These are phyloP conservation scores for Aphidius colemani DNA, from an alignment of 2,888 invertebrate genomes.

Conservation along the genomic window DNA sequence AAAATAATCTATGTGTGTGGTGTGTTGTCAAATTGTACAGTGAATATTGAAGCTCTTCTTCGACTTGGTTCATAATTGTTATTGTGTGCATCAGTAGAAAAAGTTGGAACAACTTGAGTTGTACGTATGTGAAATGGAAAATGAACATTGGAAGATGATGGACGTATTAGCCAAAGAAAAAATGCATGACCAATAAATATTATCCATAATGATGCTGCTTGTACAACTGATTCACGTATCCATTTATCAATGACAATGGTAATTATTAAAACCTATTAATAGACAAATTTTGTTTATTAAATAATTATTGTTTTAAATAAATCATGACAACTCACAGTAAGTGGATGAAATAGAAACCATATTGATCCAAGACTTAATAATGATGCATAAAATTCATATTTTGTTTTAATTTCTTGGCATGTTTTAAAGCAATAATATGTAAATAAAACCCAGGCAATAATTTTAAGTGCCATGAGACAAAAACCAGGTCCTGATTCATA, in stretches of 20 bases:
- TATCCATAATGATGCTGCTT: slow-evolving; percentile 49
- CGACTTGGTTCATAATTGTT: slow-evolving; percentile 50
- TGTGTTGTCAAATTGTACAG: slow-evolving; percentile 34
- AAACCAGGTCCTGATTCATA: slow-evolving; percentile 93
- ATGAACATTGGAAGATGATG: slow-evolving; percentile 46
- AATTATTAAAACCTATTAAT: slow-evolving; percentile 72
- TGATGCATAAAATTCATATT: slow-evolving; percentile 49
- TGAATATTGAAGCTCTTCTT: slow-evolving; percentile 41
- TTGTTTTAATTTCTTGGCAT: slow-evolving; percentile 42
- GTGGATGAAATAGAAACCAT: slow-evolving; percentile 53
- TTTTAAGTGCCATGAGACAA: slow-evolving; percentile 74
- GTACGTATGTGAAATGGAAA: slow-evolving; percentile 56
- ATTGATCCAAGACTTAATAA: slow-evolving; percentile 49
- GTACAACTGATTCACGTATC: slow-evolving; percentile 76
- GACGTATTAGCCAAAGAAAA: slow-evolving; percentile 52
- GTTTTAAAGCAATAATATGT: slow-evolving; percentile 59
- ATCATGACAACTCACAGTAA: slow-evolving; percentile 41
- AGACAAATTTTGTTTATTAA: slow-evolving; percentile 14
- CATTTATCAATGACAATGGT: slow-evolving; percentile 71
- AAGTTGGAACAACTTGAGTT: slow-evolving; percentile 49
- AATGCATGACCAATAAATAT: slow-evolving; percentile 49
- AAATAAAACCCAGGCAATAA: slow-evolving; percentile 85
- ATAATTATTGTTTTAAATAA: background rate
- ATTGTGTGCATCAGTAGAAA: slow-evolving; percentile 43
- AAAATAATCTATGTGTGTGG: slow-evolving; percentile 8